Conservation (phyloP, 2,888 invertebrate genomes). For the Zeuzera pyrina region DNA sequence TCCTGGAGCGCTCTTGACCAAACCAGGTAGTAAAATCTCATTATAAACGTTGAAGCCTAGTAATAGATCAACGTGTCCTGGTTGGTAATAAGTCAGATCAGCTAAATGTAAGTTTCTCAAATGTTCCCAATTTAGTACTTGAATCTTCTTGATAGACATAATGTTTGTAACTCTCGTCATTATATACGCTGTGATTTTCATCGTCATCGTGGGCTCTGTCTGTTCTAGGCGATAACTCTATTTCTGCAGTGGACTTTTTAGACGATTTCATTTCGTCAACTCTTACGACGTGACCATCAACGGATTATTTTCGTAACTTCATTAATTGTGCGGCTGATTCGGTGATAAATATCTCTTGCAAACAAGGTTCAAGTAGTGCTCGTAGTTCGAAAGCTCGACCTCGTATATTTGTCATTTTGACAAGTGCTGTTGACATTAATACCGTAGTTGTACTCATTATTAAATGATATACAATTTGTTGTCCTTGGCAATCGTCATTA, state of each 20-base stretch:
- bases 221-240: background rate
- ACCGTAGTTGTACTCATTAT: background rate
- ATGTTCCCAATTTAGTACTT: background rate
- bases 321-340: background rate
- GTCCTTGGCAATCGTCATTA: background rate
- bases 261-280: background rate
- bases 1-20: background rate
- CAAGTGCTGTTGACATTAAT: background rate
- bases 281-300: constrained; percentile 3
- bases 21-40: background rate
- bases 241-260: background rate
- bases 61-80: background rate
- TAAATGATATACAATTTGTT: background rate
- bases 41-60: background rate
- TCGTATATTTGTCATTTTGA: background rate
- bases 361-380: constrained; percentile 1
- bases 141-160: background rate
- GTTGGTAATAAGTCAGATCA: background rate
- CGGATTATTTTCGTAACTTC: background rate
- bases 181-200: background rate
- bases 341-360: background rate
- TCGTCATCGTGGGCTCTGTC: constrained; percentile 1
- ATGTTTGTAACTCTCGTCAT: background rate
- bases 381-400: background rate
- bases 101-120: background rate